Evolutionary conservation across 2,888 invertebrate genomes (phyloP), one percentile per base, ranked within the genome.

Genomic region (Orthosia gothica): DNA sequence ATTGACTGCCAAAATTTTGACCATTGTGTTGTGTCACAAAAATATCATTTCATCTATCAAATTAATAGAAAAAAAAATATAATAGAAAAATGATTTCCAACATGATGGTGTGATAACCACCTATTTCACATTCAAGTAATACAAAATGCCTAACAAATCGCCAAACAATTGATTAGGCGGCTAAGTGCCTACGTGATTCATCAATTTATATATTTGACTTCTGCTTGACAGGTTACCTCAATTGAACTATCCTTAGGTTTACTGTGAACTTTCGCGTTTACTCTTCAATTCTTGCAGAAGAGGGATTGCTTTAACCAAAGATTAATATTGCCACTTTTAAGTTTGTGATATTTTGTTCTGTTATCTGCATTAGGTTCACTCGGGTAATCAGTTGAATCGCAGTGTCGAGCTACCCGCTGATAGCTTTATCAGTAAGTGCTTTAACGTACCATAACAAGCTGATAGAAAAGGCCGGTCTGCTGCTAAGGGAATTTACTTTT

Each of bases 351-450:
- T 70, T 15, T 2, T 47, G 15, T 54, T 40, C 15, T 26, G 23
- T 54, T 72, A 72, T 64, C 70, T 58, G 47, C 45, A 45, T 62
- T 63, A 52, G 52, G 59, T 52, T 74, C 23, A n/a, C 13, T 58
- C 40, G 40, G 18, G 32, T 54, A 63, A 76, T 76, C 76, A 64
- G 40, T 77, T 15, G 26, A 20, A 32, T 20, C 61, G 55, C 59
- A 20, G 49, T 50, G 69, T 45, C 76, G 69, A 52, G 62, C 61
- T 57, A 66, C 64, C 64, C 45, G 50, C 75, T 61, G 82, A 79
- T 79, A 81, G 57, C 50, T 55, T 59, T 68, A 79, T 81, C 79
- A 52, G 61, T 47, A 26, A 23, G 59, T 61, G 61, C 50, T 62
- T n/a, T n/a, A 72, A 16, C 52, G 11, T 23, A 47, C 16, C 50